These are phyloP conservation scores for Notolepis coatsorum DNA, from an alignment of 2,797 vertebrate species.

Conservation along the genomic window DNA sequence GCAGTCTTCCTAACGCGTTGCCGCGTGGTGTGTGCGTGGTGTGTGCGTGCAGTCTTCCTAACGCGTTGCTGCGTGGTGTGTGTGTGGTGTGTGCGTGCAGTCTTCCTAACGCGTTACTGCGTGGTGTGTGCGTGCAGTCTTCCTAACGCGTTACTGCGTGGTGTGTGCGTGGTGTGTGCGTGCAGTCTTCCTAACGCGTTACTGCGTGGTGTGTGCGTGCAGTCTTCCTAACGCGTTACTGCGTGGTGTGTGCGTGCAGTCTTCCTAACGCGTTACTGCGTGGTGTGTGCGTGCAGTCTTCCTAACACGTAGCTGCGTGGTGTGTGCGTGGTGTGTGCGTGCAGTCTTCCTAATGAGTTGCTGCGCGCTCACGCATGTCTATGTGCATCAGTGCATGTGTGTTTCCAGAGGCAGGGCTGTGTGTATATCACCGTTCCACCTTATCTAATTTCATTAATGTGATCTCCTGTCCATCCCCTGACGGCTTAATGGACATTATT, in stretches of 20 bases:
- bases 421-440: conserved; percentile 86
- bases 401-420: conserved; percentile 73
- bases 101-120: too few species aligned
- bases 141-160: too few species aligned
- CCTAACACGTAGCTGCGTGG: neutral
- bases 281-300: conserved; percentile 5
- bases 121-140: too few species aligned
- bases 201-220: too few species aligned
- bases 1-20: neutral
- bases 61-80: too few species aligned
- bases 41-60: conserved; percentile 29
- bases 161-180: too few species aligned
- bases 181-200: too few species aligned
- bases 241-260: conserved; percentile 24
- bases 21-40: neutral
- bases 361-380: neutral
- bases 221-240: conserved; percentile 39
- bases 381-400: neutral
- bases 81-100: too few species aligned
- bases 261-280: conserved; percentile 34
- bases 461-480: conserved; percentile 92
- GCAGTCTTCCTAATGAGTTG: neutral
- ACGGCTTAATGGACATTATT: conserved; percentile 99
- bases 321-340: conserved; percentile 18
- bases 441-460: conserved; percentile 98